phyloP scores from a whole-genome alignment of 1,140 invertebrate species.

The Drosophila hydei region DNA sequence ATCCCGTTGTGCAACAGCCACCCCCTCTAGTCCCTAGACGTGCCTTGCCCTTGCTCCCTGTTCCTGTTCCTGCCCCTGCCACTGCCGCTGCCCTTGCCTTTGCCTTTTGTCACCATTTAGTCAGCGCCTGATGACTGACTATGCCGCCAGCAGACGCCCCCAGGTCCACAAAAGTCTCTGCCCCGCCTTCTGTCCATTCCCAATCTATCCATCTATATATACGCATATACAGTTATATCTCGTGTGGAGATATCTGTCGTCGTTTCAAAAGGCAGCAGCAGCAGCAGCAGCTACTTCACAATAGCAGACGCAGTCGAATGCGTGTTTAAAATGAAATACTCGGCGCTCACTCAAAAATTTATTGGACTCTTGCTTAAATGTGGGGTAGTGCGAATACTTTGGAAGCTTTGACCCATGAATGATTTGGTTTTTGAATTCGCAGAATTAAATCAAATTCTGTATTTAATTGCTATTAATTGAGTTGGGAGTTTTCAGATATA shows the following conservation, averaged over 20 bases:
- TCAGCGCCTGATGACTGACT: constrained; percentile 47
- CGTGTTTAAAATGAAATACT: constrained; percentile 82
- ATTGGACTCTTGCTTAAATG: constrained; percentile 30
- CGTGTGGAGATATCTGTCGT: constrained; percentile 76
- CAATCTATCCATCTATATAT: constrained; percentile 74
- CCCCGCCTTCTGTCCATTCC: constrained; percentile 20
- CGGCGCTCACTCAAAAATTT: constrained; percentile 74
- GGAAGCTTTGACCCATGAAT: constrained; percentile 8
- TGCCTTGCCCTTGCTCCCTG: constrained; percentile 1
- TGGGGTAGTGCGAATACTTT: constrained; percentile 19
- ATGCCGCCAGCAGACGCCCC: constrained; percentile 57
- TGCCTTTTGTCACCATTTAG: constrained; percentile 76
- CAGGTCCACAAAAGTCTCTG: constrained; percentile 4
- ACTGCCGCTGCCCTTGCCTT: not conserved
- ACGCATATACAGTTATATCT: constrained; percentile 17
- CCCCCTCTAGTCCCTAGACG: not conserved
- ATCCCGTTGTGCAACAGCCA: constrained; percentile 17
- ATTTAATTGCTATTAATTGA: too few relatives aligned
- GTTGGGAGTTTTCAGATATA: too few relatives aligned
- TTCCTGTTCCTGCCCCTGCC: constrained; percentile 1
- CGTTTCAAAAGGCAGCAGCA: constrained; percentile 39
- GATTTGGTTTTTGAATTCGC: not conserved
- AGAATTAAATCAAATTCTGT: not conserved
- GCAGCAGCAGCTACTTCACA: constrained; percentile 29
- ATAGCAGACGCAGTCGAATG: constrained; percentile 54